Base-by-base conservation (phyloP, 2,888 invertebrate species). In the Eudemis profundana region DNA sequence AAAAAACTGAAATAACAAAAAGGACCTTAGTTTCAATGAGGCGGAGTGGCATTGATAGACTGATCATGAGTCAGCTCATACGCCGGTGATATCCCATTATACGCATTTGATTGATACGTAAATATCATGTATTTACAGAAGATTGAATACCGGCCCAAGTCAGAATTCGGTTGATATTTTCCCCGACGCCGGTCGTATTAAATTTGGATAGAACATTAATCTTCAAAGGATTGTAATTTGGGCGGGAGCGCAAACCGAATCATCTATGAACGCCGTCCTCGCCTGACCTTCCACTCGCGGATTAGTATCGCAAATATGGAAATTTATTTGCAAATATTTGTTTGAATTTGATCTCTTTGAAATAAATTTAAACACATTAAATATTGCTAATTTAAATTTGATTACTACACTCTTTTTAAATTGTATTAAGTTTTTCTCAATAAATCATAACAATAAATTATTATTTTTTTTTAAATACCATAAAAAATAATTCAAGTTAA, bases 221-320 rank as follows among this genome's bases (percentile, higher is more conserved):
- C 81, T 82, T 81, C 81, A 80, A 82, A 81, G 78, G 78, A 73
- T 76, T 76, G 73, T 74, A 76, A 79, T 78, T 75, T 71, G 64
- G 33, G 67, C 50, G 54, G 59, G 56, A 62, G 51, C 51, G 46
- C 44, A 51, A 42, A 71, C 69, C 69, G 70, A 76, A 70, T 72
- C 74, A 69, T 71, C 71, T 68, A 67, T 68, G 68, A 70, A 73
- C 63, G 60, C 60, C 49, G 50, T 49, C 53, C 64, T 64, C 62
- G 47, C 50, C 50, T 56, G 54, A 60, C 59, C 60, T 60, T 51
- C 36, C 68, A 63, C 64, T 66, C 69, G 62, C 61, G 57, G 57
- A 50, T 68, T 54, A 61, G 49, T 68, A 56, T 67, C 68, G 61
- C 67, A 67, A 61, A 69, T 71, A 69, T 66, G 66, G 49, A 67